These are phyloP conservation scores for Pelosia muscerda DNA, from an alignment of 2,888 invertebrate genomes.

Conservation along the genomic window DNA sequence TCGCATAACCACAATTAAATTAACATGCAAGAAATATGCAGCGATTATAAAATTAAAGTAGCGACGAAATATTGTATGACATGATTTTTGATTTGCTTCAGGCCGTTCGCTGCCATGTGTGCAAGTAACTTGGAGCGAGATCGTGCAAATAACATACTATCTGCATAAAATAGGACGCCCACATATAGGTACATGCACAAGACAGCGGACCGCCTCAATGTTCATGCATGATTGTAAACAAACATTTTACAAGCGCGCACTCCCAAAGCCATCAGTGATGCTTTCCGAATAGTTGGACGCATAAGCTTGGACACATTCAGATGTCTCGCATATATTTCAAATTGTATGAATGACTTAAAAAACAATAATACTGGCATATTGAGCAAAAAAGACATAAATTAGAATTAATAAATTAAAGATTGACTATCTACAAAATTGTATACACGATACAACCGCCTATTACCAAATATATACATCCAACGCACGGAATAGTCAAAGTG, in stretches of 20 bases:
- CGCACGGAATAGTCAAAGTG: slow-evolving; percentile 5
- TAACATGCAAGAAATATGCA: neutral
- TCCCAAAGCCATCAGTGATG: slow-evolving; percentile 14
- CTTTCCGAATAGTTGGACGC: slow-evolving; percentile 15
- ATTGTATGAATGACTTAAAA: neutral
- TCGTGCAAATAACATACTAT: too few species aligned
- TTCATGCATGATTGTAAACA: slow-evolving; percentile 8
- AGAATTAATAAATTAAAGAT: neutral
- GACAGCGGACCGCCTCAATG: neutral
- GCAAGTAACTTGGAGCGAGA: too few species aligned
- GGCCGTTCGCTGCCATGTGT: too few species aligned
- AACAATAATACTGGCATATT: neutral
- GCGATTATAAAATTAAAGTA: neutral
- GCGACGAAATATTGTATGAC: neutral
- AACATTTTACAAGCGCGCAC: slow-evolving; percentile 11
- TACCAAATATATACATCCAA: slow-evolving; percentile 12
- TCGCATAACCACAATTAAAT: neutral
- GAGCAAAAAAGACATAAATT: neutral
- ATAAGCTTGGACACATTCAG: neutral
- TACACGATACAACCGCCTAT: slow-evolving; percentile 10
- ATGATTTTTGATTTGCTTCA: neutral
- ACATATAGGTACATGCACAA: too few species aligned
- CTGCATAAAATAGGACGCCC: too few species aligned
- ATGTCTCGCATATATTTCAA: slow-evolving; percentile 7
- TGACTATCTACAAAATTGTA: neutral